Conservation (phyloP, 1,140 invertebrate genomes). For the Brachystomella parvula region DNA sequence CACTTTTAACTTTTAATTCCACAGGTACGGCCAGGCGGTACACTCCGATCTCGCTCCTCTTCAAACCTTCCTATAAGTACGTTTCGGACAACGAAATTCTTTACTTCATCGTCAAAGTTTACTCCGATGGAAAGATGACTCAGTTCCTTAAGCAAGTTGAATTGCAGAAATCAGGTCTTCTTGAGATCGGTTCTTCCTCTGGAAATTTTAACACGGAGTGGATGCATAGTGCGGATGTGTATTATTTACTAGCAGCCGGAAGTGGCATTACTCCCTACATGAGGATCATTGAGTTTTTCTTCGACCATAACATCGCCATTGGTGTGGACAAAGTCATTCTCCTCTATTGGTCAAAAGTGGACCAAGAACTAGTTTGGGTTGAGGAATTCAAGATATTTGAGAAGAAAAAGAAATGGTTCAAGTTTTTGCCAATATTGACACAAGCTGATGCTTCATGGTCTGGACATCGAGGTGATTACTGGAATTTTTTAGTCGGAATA, state of each 20-base stretch:
- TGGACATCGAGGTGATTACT: neutral
- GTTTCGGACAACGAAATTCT: constrained; percentile 11
- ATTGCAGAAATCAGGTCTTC: neutral
- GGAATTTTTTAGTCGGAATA: neutral
- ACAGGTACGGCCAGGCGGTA: too few species aligned
- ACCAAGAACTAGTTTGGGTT: constrained; percentile 9
- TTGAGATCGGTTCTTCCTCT: neutral
- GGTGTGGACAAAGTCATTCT: neutral
- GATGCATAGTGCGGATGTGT: constrained; percentile 5
- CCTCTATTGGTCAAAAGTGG: neutral
- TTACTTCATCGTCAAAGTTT: constrained; percentile 23
- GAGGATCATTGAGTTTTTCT: constrained; percentile 13
- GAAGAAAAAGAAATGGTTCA: constrained; percentile 3
- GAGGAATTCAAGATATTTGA: neutral
- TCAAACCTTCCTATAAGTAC: neutral
- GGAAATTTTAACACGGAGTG: constrained; percentile 14
- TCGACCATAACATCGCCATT: constrained; percentile 3
- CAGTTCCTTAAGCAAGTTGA: neutral
- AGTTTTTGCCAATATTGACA: constrained; percentile 4
- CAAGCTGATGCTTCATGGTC: constrained; percentile 13
- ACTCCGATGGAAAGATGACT: constrained; percentile 19
- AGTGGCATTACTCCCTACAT: constrained; percentile 23
- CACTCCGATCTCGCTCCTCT: neutral
- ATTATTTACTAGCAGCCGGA: constrained; percentile 16
- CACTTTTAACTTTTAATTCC: too few species aligned